Evolutionary conservation across 2,113 vertebrate genomes (phyloP), one percentile per base, ranked within the genome.

Genomic region (Toxotes jaculatrix): DNA sequence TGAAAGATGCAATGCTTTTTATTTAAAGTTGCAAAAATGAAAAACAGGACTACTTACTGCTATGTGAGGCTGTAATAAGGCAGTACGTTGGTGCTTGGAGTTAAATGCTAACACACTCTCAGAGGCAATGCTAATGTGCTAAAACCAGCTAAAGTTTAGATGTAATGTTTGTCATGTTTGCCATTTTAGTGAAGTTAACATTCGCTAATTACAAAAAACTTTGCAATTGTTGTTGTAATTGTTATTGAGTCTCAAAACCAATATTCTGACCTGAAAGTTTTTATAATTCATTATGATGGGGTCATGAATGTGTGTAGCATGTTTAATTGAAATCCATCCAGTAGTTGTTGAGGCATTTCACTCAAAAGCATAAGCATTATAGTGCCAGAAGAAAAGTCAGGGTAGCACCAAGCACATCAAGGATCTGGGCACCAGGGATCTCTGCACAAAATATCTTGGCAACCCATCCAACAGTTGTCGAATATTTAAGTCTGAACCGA

Each of bases 1-100:
- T 47, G 66, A 72, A 79, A 64, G 40, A 36, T 23, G 32, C 11
- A 34, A 59, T 57, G 9, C 56, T 66, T 81, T 56, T 32, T n/a
- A 63, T 60, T 51, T 79, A 69, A 73, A 32, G 57, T 27, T 77
- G 27, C 31, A 55, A 47, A 40, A 56, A 31, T 42, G 9, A 23
- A 61, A 17, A 42, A 51, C 9, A 34, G 42, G 57, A 9, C 3
- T 21, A 49, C 34, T 42, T 12, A 5, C 1, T 47, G 43, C 42
- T n/a, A n/a, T n/a, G 23, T 31, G 19, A 51, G 7, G 17, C 19
- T 51, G 17, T n/a, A 51, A 0, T 51, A 21, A 51, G 17, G 19
- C 19, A 21, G 19, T 4, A 3, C 19, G 16, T 51, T 8, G 49
- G 17, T 51, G 19, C 49, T 21, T 19, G 2, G 17, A 51, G 19